Evolutionary conservation across 2,113 vertebrate genomes (phyloP).

Genomic region (Climacteris rufus): DNA sequence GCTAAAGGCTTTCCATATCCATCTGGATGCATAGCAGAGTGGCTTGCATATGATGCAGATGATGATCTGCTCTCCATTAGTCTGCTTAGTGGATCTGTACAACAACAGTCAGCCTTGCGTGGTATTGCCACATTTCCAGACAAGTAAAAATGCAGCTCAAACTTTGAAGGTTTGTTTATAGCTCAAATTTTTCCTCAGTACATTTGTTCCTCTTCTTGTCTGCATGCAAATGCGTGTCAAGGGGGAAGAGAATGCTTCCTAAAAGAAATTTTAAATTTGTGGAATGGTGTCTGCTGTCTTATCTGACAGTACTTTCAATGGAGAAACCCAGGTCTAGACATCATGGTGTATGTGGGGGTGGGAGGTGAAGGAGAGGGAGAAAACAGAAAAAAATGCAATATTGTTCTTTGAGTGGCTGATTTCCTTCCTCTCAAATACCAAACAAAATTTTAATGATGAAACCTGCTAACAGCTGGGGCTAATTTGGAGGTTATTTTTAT

Average conservation of each 20-base stretch:
- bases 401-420: slow-evolving; percentile 14
- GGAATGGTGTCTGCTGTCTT: background rate
- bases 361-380: background rate
- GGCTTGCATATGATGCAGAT: background rate
- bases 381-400: background rate
- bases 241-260: background rate
- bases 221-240: background rate
- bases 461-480: slow-evolving; percentile 60
- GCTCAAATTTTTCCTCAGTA: background rate
- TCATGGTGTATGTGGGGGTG: background rate
- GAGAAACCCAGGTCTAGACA: background rate
- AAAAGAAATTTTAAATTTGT: background rate
- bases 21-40: background rate
- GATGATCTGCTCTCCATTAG: background rate
- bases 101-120: background rate
- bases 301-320: background rate
- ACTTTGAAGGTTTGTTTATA: slow-evolving; percentile 42
- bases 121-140: slow-evolving; percentile 34
- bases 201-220: slow-evolving; percentile 7
- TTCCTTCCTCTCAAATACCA: slow-evolving; percentile 47
- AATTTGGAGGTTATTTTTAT: slow-evolving; percentile 66
- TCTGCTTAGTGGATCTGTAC: background rate
- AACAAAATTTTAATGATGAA: slow-evolving; percentile 51
- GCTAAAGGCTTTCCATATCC: background rate
- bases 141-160: slow-evolving; percentile 25